These are phyloP conservation scores for Graptemys geographica DNA, from an alignment of 2,797 vertebrate species.

Conservation along the genomic window DNA sequence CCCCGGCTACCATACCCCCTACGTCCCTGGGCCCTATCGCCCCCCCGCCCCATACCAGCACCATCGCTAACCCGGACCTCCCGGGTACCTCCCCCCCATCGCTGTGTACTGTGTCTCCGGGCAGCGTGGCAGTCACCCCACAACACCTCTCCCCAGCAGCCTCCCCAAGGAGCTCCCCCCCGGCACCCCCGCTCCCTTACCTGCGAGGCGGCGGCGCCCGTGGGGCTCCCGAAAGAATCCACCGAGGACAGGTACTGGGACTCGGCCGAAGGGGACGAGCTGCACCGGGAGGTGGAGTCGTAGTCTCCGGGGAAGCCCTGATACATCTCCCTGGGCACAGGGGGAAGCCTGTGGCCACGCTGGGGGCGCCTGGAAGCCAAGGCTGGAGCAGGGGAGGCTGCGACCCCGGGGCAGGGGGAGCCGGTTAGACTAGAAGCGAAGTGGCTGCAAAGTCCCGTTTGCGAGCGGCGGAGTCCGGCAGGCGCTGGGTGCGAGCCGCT, in stretches of 20 bases:
- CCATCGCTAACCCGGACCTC: neutral
- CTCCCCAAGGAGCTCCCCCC: neutral
- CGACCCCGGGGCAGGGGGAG: conserved; percentile 40
- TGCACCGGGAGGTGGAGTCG: conserved; percentile 94
- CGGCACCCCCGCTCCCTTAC: conserved; percentile 76
- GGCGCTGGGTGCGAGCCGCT: conserved; percentile 74
- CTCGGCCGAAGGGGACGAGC: conserved; percentile 95
- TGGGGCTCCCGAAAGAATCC: conserved; percentile 96
- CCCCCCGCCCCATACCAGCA: neutral
- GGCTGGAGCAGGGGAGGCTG: conserved; percentile 4
- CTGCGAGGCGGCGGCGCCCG: conserved; percentile 91
- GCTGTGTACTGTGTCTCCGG: too few species aligned
- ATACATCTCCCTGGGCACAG: conserved; percentile 92
- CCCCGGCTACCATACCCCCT: too few species aligned
- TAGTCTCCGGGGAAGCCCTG: conserved; percentile 96
- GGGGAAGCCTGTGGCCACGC: conserved; percentile 78
- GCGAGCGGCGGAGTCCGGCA: conserved; percentile 59
- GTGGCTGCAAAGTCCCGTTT: conserved; percentile 7
- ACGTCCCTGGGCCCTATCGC: neutral
- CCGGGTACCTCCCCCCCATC: neutral
- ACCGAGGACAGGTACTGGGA: conserved; percentile 97
- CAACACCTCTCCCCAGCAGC: too few species aligned
- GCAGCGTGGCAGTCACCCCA: too few species aligned
- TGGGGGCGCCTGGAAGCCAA: conserved; percentile 78
- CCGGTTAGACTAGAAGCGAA: neutral